A percentile compares a stretch with the other conserved stretches of the same genome.
These are phyloP conservation scores for Eurystomus gularis DNA, from an alignment of 2,113 vertebrate species.

Conservation along the genomic window DNA sequence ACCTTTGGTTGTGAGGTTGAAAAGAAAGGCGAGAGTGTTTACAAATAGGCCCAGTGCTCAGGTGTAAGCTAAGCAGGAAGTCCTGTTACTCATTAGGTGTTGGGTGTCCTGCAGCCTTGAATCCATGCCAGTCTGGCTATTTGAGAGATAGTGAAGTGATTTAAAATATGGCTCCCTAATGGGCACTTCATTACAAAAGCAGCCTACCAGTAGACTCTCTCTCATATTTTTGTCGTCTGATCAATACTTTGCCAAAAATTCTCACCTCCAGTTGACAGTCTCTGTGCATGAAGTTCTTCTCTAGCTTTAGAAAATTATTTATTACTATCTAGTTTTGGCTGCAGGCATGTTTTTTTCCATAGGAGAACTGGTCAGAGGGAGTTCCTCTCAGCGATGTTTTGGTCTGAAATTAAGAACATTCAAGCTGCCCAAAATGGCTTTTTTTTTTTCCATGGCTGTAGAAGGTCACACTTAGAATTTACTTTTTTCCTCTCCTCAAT, in stretches of 20 bases:
- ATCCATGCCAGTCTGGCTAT: neutral
- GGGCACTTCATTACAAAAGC: neutral
- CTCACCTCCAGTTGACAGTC: neutral
- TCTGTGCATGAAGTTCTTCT: neutral
- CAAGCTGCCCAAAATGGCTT: neutral
- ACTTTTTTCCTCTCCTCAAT: conserved; percentile 11
- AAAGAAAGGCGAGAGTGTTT: neutral
- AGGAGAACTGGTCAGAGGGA: conserved; percentile 36
- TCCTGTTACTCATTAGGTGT: neutral
- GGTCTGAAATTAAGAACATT: conserved; percentile 20
- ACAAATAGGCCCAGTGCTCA: neutral
- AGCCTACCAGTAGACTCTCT: neutral
- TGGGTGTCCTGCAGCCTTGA: neutral
- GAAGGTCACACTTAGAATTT: conserved; percentile 41
- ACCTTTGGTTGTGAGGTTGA: neutral
- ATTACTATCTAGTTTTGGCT: conserved; percentile 32
- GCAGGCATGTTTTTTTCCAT: neutral
- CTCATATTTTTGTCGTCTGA: neutral
- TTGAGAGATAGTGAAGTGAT: neutral
- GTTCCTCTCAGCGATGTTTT: conserved; percentile 25
- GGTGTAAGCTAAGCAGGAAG: neutral
- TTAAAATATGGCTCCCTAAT: neutral
- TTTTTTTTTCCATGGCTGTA: neutral
- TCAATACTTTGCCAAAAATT: neutral
- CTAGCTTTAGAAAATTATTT: conserved; percentile 39